A percentile compares a stretch with the other conserved stretches of the same genome.
phyloP scores from a whole-genome alignment of 2,888 invertebrate genomes.

The Chaetogeoica ovagalla region DNA sequence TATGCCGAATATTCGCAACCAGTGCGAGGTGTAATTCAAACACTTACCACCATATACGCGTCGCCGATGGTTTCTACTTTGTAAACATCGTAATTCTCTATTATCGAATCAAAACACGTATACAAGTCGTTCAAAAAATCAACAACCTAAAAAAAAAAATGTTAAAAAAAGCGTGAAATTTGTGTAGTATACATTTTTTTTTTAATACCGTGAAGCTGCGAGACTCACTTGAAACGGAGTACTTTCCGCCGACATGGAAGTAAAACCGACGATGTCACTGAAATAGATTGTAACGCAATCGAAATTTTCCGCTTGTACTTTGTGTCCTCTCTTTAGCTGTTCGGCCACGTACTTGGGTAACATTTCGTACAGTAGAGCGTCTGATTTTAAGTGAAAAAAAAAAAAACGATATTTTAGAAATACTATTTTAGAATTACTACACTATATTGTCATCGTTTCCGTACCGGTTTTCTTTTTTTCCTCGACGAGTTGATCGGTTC shows the following conservation, averaged over 20 bases:
- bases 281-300: conserved; percentile 92
- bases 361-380: conserved; percentile 85
- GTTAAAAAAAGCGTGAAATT: not conserved
- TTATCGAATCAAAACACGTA: conserved; percentile 91
- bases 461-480: conserved; percentile 94
- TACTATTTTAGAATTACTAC: not conserved
- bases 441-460: not conserved
- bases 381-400: conserved; percentile 60
- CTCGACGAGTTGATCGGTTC: conserved; percentile 89
- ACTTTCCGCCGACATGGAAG: conserved; percentile 88
- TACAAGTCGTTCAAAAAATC: conserved; percentile 92
- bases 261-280: conserved; percentile 93
- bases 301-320: conserved; percentile 87
- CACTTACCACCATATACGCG: conserved; percentile 86
- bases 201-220: not conserved
- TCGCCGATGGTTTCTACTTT: conserved; percentile 78
- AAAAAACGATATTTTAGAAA: not conserved
- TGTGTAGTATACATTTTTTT: too few species aligned
- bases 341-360: conserved; percentile 88
- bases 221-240: conserved; percentile 75
- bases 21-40: not conserved
- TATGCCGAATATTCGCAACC: too few species aligned
- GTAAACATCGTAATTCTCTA: conserved; percentile 89
- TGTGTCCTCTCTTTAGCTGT: conserved; percentile 84
- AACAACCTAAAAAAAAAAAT: conserved; percentile 73